phyloP scores from a whole-genome alignment of 2,888 invertebrate genomes.

The Oscheius sp. region DNA sequence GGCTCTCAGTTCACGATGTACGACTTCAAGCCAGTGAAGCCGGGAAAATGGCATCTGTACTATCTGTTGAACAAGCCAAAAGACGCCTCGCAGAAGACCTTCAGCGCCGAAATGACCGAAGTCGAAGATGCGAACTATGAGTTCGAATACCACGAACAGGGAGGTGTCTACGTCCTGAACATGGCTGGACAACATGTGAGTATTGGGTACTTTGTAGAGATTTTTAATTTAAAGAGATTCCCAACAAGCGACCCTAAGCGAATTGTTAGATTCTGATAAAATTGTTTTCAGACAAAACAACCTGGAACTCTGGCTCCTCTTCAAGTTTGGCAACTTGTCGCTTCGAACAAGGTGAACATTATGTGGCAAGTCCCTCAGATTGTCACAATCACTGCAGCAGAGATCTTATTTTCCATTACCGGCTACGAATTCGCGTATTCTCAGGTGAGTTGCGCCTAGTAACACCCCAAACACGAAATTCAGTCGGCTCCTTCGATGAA shows the following conservation, averaged over 20 bases:
- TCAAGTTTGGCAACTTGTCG: slow-evolving; percentile 40
- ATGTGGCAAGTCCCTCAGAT: slow-evolving; percentile 76
- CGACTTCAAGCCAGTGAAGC: slow-evolving; percentile 61
- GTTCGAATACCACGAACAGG: slow-evolving; percentile 52
- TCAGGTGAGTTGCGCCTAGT: slow-evolving; percentile 46
- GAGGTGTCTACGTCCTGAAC: slow-evolving; percentile 62
- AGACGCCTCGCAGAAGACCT: slow-evolving; percentile 54
- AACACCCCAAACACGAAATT: not conserved
- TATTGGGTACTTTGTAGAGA: too few relatives aligned
- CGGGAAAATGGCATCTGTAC: slow-evolving; percentile 67
- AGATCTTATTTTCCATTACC: slow-evolving; percentile 76
- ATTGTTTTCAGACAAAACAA: not conserved
- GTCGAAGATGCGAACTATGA: not conserved
- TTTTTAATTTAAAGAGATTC: too few relatives aligned
- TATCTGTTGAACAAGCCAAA: slow-evolving; percentile 59
- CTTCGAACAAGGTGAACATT: slow-evolving; percentile 71
- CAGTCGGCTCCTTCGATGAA: slow-evolving; percentile 91
- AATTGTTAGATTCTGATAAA: not conserved
- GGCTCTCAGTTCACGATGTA: slow-evolving; percentile 37
- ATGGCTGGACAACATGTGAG: slow-evolving; percentile 46
- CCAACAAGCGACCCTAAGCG: too few relatives aligned
- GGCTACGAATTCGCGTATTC: slow-evolving; percentile 75
- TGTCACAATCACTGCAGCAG: slow-evolving; percentile 75
- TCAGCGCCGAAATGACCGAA: not conserved
- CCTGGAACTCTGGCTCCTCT: not conserved